Conservation (phyloP, 2,888 invertebrate genomes). For the Clanis bilineata region DNA sequence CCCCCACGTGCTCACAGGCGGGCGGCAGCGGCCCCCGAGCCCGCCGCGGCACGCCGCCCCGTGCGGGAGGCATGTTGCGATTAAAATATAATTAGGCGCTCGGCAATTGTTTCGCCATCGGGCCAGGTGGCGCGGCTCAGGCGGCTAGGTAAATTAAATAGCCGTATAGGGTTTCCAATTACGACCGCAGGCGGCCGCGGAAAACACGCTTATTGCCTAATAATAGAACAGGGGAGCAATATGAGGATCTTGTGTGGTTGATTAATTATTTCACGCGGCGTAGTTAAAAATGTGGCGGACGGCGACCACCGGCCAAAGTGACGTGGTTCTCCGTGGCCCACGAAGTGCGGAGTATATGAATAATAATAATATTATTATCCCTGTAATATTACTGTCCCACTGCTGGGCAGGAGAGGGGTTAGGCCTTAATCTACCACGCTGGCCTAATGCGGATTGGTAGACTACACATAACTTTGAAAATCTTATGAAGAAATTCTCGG, state of each 20-base stretch:
- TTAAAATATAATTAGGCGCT: constrained; percentile 81
- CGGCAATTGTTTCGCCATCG: constrained; percentile 80
- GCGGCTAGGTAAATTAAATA: constrained; percentile 75
- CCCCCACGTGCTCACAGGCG: constrained; percentile 33
- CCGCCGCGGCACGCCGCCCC: constrained; percentile 33
- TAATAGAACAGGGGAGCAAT: constrained; percentile 65
- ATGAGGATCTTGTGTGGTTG: constrained; percentile 58
- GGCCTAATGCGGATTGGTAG: too few relatives aligned
- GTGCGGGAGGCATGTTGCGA: constrained; percentile 66
- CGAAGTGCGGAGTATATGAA: too few relatives aligned
- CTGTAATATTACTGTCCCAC: too few relatives aligned
- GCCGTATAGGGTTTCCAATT: constrained; percentile 76
- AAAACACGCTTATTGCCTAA: constrained; percentile 72
- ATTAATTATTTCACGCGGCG: constrained; percentile 58
- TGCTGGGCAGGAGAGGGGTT: too few relatives aligned
- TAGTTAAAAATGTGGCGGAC: constrained; percentile 27
- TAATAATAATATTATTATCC: too few relatives aligned
- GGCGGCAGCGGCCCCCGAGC: constrained; percentile 30
- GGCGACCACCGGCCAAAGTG: constrained; percentile 11
- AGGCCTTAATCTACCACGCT: too few relatives aligned
- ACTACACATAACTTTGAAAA: too few relatives aligned
- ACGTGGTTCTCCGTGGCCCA: constrained; percentile 14
- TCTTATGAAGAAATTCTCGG: too few relatives aligned
- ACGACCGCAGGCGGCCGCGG: constrained; percentile 60
- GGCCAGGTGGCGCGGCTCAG: constrained; percentile 66